Evolutionary conservation across 2,113 vertebrate genomes (phyloP).

Genomic region (Oryzias javanicus): DNA sequence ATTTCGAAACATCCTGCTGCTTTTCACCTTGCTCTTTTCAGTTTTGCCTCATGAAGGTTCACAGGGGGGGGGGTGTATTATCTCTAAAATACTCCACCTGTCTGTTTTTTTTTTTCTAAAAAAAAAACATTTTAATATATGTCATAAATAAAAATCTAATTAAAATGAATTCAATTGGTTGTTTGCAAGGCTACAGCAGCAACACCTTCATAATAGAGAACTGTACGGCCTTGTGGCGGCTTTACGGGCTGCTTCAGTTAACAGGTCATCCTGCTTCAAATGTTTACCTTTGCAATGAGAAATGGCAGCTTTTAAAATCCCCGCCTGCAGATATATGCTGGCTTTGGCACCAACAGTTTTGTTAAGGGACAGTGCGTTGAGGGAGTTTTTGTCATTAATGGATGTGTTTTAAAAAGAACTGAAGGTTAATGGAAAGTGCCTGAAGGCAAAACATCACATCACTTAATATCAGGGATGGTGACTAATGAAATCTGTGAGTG

Average conservation of each 20-base stretch:
- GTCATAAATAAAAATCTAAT: conserved; percentile 11
- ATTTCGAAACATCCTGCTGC: conserved; percentile 57
- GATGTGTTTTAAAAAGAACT: conserved; percentile 54
- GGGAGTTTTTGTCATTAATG: conserved; percentile 59
- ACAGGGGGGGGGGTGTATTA: background rate
- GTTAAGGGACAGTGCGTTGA: conserved; percentile 40
- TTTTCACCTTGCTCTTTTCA: conserved; percentile 41
- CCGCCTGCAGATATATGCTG: conserved; percentile 38
- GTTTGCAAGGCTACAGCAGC: too few relatives aligned
- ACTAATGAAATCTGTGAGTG: conserved; percentile 50
- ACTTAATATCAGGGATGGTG: conserved; percentile 31
- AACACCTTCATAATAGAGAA: conserved; percentile 20
- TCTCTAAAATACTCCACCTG: conserved; percentile 4
- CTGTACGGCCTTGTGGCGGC: conserved; percentile 28
- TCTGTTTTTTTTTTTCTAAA: conserved; percentile 19
- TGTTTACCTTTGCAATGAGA: conserved; percentile 53
- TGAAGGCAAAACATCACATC: conserved; percentile 41
- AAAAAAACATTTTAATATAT: background rate
- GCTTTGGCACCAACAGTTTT: conserved; percentile 52
- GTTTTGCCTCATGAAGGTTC: conserved; percentile 24
- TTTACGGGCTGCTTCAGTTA: conserved; percentile 32
- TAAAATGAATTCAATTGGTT: background rate
- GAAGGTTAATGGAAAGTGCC: conserved; percentile 68
- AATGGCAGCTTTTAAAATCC: conserved; percentile 16
- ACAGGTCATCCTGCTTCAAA: conserved; percentile 44